A percentile compares a stretch with the other conserved stretches of the same genome.
phyloP scores from a whole-genome alignment of 2,888 invertebrate species.

The Mesoligia furuncula region DNA sequence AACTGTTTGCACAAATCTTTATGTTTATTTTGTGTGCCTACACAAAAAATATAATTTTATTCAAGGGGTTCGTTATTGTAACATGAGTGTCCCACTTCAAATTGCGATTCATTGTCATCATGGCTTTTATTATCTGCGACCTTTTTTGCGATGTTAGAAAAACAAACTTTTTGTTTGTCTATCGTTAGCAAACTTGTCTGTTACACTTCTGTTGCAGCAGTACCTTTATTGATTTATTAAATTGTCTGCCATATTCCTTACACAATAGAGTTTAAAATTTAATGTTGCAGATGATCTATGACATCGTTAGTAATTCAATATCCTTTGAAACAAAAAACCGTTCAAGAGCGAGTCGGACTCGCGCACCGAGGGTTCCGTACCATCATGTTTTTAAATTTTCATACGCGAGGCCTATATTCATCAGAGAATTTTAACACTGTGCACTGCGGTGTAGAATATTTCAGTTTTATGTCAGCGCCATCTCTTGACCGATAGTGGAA shows the following conservation, averaged over 20 bases:
- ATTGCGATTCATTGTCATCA: slow-evolving; percentile 77
- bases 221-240: slow-evolving; percentile 22
- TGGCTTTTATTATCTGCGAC: slow-evolving; percentile 70
- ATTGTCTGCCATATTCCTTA: slow-evolving; percentile 41
- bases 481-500: too few species aligned
- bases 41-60: slow-evolving; percentile 60
- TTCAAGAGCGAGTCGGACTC: too few species aligned
- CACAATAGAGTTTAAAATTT: slow-evolving; percentile 33
- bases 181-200: slow-evolving; percentile 74
- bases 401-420: too few species aligned
- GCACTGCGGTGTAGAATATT: too few species aligned
- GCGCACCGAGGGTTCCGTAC: too few species aligned
- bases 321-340: slow-evolving; percentile 66
- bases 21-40: slow-evolving; percentile 52
- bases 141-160: slow-evolving; percentile 78
- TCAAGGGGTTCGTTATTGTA: slow-evolving; percentile 74
- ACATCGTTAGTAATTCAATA: slow-evolving; percentile 72
- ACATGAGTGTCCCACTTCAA: slow-evolving; percentile 78
- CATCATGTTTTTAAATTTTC: too few species aligned
- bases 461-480: too few species aligned
- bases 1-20: slow-evolving; percentile 60
- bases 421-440: too few species aligned
- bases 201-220: slow-evolving; percentile 60
- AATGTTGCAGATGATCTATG: slow-evolving; percentile 9
- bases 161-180: slow-evolving; percentile 80